Evolutionary conservation across 2,797 vertebrate genomes (phyloP).

Genomic region (Percopsis omiscomaycus): DNA sequence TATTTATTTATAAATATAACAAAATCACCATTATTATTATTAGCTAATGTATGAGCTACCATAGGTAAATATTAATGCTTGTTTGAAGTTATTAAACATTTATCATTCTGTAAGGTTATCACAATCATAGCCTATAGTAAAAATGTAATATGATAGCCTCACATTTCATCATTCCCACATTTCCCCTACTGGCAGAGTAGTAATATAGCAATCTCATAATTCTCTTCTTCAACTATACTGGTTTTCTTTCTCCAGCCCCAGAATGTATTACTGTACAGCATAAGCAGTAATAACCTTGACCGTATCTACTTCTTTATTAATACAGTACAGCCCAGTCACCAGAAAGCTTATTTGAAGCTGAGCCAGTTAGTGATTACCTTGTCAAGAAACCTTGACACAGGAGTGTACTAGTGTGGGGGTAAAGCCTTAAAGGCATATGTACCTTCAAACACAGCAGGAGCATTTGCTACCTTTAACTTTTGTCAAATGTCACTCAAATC

Average conservation of each 20-base stretch:
- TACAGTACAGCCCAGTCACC: conserved; percentile 46
- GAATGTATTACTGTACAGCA: conserved; percentile 43
- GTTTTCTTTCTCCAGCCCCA: conserved; percentile 43
- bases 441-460: conserved; percentile 35
- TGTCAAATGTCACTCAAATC: conserved; percentile 46
- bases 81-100: too few species aligned
- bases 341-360: conserved; percentile 59
- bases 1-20: too few species aligned
- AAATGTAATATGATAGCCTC: too few species aligned
- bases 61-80: too few species aligned
- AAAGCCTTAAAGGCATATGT: conserved; percentile 44
- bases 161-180: too few species aligned
- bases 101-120: too few species aligned
- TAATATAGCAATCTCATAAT: conserved; percentile 45
- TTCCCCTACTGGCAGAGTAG: conserved; percentile 11
- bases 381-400: conserved; percentile 61
- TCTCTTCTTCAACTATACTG: conserved; percentile 41
- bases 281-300: conserved; percentile 76
- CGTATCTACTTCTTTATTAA: conserved; percentile 69
- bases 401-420: conserved; percentile 26
- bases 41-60: too few species aligned
- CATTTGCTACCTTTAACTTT: conserved; percentile 51
- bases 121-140: too few species aligned
- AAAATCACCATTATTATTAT: too few species aligned
- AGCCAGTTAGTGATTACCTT: conserved; percentile 69